Percentiles rank a stretch among this genome's conserved stretches.
Conservation (phyloP, 2,113 vertebrate genomes). For the Microtus pennsylvanicus region DNA sequence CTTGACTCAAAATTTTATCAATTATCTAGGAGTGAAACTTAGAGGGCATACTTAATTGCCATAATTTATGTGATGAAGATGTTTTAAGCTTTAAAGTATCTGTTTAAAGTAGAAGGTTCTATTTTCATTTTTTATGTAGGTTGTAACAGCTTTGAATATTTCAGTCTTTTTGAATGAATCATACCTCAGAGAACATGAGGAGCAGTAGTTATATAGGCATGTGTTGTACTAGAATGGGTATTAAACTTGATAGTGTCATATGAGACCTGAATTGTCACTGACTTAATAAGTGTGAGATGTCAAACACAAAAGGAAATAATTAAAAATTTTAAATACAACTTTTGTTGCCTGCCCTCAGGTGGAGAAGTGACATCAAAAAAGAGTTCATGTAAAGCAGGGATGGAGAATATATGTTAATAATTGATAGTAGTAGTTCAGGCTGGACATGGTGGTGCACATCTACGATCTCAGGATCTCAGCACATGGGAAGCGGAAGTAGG, state of each 20-base stretch:
- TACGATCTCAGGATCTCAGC: background rate
- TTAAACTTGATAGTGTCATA: background rate
- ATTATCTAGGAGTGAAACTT: background rate
- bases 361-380: conserved; percentile 51
- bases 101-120: conserved; percentile 10
- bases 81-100: background rate
- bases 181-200: background rate
- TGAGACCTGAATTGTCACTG: background rate
- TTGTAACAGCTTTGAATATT: background rate
- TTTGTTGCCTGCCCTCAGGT: conserved; percentile 62
- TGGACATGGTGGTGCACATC: too few species aligned
- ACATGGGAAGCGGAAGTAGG: too few species aligned
- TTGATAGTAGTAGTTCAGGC: background rate
- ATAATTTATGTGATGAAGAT: conserved; percentile 5
- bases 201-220: background rate
- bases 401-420: background rate
- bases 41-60: background rate
- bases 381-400: background rate
- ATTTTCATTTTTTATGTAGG: background rate
- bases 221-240: background rate
- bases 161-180: background rate
- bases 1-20: conserved; percentile 41
- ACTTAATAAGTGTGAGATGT: background rate
- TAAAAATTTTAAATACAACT: background rate
- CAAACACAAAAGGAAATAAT: conserved; percentile 24